A percentile compares a stretch with the other conserved stretches of the same genome.
Conservation (phyloP, 2,888 invertebrate species). For the Corbicula japonica region DNA sequence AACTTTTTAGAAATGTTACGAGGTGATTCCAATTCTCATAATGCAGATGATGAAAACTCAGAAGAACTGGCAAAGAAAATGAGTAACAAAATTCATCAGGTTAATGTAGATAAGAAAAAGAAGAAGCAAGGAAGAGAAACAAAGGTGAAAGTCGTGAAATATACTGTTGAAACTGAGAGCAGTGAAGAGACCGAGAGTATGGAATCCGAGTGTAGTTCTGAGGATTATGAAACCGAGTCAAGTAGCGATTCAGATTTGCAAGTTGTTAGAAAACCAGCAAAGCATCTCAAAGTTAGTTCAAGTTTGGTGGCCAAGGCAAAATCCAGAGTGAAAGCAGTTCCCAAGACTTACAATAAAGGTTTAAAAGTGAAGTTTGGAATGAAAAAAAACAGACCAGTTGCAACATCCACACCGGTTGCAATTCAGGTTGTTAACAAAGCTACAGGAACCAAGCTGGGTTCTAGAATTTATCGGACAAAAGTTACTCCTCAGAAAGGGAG, state of each 20-base stretch:
- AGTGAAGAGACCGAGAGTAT: conserved; percentile 57
- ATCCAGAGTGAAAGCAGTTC: conserved; percentile 19
- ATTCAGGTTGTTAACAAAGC: conserved; percentile 32
- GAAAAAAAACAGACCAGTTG: conserved; percentile 25
- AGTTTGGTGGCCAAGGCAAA: conserved; percentile 37
- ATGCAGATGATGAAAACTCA: conserved; percentile 29
- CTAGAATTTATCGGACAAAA: conserved; percentile 19
- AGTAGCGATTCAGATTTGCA: conserved; percentile 33
- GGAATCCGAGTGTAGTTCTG: conserved; percentile 42
- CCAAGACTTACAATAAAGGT: conserved; percentile 26
- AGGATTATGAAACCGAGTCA: conserved; percentile 37
- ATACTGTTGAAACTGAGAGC: conserved; percentile 45
- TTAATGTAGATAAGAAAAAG: conserved; percentile 21
- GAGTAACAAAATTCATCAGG: conserved; percentile 12
- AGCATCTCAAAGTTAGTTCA: conserved; percentile 33
- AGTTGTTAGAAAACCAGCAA: conserved; percentile 16
- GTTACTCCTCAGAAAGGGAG: conserved; percentile 8
- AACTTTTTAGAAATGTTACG: conserved; percentile 82
- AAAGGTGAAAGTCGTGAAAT: conserved; percentile 57
- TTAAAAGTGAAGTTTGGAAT: conserved; percentile 54
- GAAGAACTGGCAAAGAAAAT: conserved; percentile 25
- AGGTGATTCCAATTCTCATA: conserved; percentile 73
- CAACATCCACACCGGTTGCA: conserved; percentile 32
- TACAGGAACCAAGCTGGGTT: conserved; percentile 13
- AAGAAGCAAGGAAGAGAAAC: conserved; percentile 10